Percentiles rank a stretch among this genome's conserved stretches.
Conservation (phyloP, 2,888 invertebrate species). For the Ophioninae sp. region DNA sequence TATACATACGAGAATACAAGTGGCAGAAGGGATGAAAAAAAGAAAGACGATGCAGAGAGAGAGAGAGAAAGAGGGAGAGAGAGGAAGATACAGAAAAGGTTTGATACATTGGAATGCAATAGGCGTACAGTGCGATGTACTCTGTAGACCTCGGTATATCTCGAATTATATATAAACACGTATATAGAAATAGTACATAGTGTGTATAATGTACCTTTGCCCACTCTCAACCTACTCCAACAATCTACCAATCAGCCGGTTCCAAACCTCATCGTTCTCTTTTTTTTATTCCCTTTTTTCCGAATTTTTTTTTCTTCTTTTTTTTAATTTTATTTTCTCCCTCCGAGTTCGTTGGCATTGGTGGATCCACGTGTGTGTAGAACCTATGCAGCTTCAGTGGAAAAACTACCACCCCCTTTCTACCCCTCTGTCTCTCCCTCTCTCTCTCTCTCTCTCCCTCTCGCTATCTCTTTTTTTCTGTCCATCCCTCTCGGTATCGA, state of each 20-base stretch:
- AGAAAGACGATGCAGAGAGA: neutral
- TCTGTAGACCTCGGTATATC: slow-evolving; percentile 3
- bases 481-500: slow-evolving; percentile 52
- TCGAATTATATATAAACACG: slow-evolving; percentile 18
- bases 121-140: slow-evolving; percentile 28
- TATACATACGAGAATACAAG: slow-evolving; percentile 50
- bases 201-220: slow-evolving; percentile 54
- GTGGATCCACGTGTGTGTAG: slow-evolving; percentile 50
- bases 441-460: neutral
- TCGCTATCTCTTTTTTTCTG: neutral
- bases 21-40: slow-evolving; percentile 19
- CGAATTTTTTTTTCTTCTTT: slow-evolving; percentile 72
- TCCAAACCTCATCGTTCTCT: slow-evolving; percentile 80
- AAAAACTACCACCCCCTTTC: slow-evolving; percentile 34
- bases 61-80: slow-evolving; percentile 12
- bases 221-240: slow-evolving; percentile 59
- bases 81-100: neutral
- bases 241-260: slow-evolving; percentile 80
- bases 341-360: slow-evolving; percentile 56
- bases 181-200: slow-evolving; percentile 32
- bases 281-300: slow-evolving; percentile 75
- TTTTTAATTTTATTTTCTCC: slow-evolving; percentile 75
- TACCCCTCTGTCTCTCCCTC: slow-evolving; percentile 46
- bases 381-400: slow-evolving; percentile 54
- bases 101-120: slow-evolving; percentile 40